A percentile compares a stretch with the other conserved stretches of the same genome.
These are phyloP conservation scores for Lynx canadensis DNA, from an alignment of 2,113 vertebrate species.

Conservation along the genomic window DNA sequence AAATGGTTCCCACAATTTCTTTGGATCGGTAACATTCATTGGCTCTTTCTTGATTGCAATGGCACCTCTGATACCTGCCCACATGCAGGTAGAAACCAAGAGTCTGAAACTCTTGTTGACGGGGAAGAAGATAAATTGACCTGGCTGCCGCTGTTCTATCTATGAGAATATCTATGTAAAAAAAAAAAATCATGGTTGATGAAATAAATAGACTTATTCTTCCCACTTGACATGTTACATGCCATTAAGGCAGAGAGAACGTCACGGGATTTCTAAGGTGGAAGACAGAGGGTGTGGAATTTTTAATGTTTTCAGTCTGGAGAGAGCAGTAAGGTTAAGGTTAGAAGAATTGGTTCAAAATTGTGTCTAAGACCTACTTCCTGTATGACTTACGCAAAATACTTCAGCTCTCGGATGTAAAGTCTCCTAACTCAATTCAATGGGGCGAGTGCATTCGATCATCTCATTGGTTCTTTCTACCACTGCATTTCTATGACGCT, in stretches of 20 bases:
- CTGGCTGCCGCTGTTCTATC: not conserved
- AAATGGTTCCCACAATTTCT: not conserved
- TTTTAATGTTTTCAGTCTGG: not conserved
- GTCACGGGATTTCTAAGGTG: conserved; percentile 1
- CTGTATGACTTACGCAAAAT: not conserved
- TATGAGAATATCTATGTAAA: not conserved
- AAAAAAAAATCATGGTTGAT: not conserved
- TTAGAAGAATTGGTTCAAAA: not conserved
- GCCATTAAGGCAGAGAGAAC: conserved; percentile 15
- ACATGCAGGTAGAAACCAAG: not conserved
- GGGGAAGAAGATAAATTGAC: conserved; percentile 38
- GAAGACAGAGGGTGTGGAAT: not conserved
- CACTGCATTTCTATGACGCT: not conserved
- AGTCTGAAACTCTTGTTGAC: not conserved
- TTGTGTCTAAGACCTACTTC: not conserved
- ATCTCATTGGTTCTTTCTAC: not conserved
- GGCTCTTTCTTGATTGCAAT: not conserved
- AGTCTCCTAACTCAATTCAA: not conserved
- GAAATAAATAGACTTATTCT: not conserved
- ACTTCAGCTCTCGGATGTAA: not conserved
- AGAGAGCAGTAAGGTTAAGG: not conserved
- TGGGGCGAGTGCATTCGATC: too few species aligned
- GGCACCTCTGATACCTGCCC: not conserved
- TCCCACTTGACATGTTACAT: not conserved
- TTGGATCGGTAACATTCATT: not conserved